Conservation (phyloP, 2,113 vertebrate genomes). For the Etia nguti region DNA sequence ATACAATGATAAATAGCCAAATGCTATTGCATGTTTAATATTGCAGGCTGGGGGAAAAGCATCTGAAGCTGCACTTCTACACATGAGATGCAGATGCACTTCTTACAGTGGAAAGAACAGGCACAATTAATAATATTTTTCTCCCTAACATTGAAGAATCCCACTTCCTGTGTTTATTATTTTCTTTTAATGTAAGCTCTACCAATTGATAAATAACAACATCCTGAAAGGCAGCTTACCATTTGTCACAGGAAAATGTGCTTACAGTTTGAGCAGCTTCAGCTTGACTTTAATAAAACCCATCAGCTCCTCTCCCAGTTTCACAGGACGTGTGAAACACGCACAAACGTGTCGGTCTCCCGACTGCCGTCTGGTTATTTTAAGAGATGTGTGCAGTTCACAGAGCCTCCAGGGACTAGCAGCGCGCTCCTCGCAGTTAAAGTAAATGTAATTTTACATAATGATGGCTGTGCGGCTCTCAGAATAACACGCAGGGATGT, state of each 20-base stretch:
- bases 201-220: not conserved
- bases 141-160: not conserved
- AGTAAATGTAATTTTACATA: slow-evolving; percentile 1
- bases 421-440: not conserved
- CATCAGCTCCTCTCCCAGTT: not conserved
- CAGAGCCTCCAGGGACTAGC: not conserved
- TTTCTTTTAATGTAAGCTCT: not conserved
- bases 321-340: not conserved
- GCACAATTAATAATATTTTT: not conserved
- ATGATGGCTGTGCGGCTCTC: not conserved
- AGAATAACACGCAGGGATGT: not conserved
- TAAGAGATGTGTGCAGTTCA: not conserved
- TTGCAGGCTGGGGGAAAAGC: not conserved
- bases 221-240: not conserved
- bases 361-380: not conserved
- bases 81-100: not conserved
- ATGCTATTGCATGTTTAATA: not conserved
- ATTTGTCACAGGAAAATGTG: not conserved
- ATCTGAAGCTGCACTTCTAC: not conserved
- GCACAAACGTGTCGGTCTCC: not conserved
- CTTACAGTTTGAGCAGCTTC: not conserved
- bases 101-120: not conserved
- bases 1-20: not conserved
- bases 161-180: not conserved
- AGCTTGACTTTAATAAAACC: not conserved